These are phyloP conservation scores for Ecdyonurus torrentis DNA, from an alignment of 2,888 invertebrate species.

Conservation along the genomic window DNA sequence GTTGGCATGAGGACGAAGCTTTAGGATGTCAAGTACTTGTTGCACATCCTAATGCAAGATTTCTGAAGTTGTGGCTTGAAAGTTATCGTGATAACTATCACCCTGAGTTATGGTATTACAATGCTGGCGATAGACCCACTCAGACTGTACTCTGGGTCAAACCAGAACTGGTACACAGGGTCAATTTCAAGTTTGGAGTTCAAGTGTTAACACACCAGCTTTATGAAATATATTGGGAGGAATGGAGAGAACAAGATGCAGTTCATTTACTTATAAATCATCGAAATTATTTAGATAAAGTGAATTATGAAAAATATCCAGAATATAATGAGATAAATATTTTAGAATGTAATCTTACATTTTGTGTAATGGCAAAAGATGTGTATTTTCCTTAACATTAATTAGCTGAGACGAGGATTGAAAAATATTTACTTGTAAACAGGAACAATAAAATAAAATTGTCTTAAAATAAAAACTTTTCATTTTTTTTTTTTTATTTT, in stretches of 20 bases:
- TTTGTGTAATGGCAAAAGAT: neutral
- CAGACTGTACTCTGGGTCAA: slow-evolving; percentile 15
- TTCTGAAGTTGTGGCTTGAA: slow-evolving; percentile 19
- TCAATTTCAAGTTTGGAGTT: slow-evolving; percentile 16
- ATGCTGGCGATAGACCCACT: slow-evolving; percentile 21
- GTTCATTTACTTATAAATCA: neutral
- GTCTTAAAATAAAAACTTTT: no score
- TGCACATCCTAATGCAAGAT: slow-evolving; percentile 20
- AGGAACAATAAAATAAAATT: no score
- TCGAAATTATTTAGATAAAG: neutral
- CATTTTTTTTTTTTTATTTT: no score
- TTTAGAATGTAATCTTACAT: neutral
- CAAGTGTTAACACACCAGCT: neutral
- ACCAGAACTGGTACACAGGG: slow-evolving; percentile 19
- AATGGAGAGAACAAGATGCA: neutral
- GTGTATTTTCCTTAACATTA: no score
- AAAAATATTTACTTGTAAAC: no score
- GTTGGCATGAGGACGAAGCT: slow-evolving; percentile 15
- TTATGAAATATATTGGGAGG: neutral
- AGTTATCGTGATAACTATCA: slow-evolving; percentile 18
- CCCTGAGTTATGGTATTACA: slow-evolving; percentile 18
- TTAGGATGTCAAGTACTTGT: slow-evolving; percentile 17
- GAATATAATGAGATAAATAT: neutral
- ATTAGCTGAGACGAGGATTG: no score
- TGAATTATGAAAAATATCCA: neutral